Evolutionary conservation across 2,797 vertebrate species (phyloP), one percentile per base, ranked within the genome.

Genomic region (Tympanoctomys barrerae): DNA sequence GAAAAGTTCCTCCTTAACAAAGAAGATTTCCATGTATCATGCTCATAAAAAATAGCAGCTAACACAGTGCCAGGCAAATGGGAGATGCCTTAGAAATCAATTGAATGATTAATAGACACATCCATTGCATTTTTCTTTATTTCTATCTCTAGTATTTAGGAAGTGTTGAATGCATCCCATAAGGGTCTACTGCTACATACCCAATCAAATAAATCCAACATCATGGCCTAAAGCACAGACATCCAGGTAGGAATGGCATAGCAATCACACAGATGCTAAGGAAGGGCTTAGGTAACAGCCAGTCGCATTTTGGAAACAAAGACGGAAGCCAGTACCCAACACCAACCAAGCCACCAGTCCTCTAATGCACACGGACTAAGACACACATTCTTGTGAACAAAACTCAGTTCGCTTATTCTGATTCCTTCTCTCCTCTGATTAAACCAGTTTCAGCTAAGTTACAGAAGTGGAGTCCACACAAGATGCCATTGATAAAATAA

Each of bases 401-500:
- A 70, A 61, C 68, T 84, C 80, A 87, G 13, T 82, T 62, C 61
- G 7, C 80, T 66, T 14, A 1, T 87, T 90, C 49, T 18, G 7
- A n/a, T 31, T 19, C 14, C 3, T 66, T 81, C 33, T 26, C 36
- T 84, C 54, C 52, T 59, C 54, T 64, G 49, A 91, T 96, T 91
- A 88, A 93, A 19, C 18, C 52, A 80, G 46, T 88, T 81, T 66
- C 4, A 86, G 12, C 18, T 68, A 49, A 83, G 52, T 36, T 33
- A 70, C 0, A 85, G 59, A 82, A 79, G 21, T 16, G 0, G 31
- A 90, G 49, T 49, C 12, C 36, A 87, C 82, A 73, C 7, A 84
- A 85, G 18, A 4, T 79, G n/a, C 31, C 62, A 77, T 3, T 66
- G 71, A 92, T 78, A 92, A 87, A 94, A 52, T 11, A 87, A 91